Percentiles rank a stretch among this genome's conserved stretches.
phyloP scores from a whole-genome alignment of 2,888 invertebrate species.

The Sinohyriopsis cumingii region DNA sequence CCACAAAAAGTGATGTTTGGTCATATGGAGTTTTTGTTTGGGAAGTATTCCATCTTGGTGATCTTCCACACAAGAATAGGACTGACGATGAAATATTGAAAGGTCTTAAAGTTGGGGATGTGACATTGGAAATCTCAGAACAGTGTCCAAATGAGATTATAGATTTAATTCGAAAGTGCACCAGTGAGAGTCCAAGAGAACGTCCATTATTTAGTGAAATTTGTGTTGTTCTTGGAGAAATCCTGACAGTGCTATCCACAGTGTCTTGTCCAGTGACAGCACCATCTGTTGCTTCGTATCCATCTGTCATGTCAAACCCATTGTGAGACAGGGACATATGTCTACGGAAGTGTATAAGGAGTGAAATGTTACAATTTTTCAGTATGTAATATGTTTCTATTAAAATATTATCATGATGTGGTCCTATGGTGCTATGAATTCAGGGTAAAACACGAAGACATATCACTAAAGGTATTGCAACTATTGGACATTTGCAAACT shows the following conservation, averaged over 20 bases:
- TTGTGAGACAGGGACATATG: background rate
- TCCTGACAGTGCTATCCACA: conserved; percentile 51
- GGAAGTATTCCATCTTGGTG: conserved; percentile 89
- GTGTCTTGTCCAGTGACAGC: conserved; percentile 17
- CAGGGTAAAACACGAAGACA: no score
- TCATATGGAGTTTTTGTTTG: conserved; percentile 91
- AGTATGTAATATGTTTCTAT: no score
- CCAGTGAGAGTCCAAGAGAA: conserved; percentile 66
- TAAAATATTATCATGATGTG: no score
- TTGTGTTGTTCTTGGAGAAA: conserved; percentile 62
- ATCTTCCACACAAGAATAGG: conserved; percentile 83
- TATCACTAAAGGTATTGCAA: no score
- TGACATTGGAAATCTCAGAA: conserved; percentile 52
- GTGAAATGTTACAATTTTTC: no score
- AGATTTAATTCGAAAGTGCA: conserved; percentile 66
- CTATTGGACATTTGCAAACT: no score
- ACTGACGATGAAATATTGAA: conserved; percentile 82
- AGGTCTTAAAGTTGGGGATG: conserved; percentile 53
- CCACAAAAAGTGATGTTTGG: conserved; percentile 94
- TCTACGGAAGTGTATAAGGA: no score
- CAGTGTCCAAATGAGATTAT: conserved; percentile 64
- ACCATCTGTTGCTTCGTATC: conserved; percentile 12
- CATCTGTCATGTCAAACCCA: conserved; percentile 19
- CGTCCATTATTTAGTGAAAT: conserved; percentile 72
- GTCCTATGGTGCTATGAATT: no score